Evolutionary conservation across 1,140 invertebrate genomes (phyloP).

Genomic region (Trichoplusia ni): DNA sequence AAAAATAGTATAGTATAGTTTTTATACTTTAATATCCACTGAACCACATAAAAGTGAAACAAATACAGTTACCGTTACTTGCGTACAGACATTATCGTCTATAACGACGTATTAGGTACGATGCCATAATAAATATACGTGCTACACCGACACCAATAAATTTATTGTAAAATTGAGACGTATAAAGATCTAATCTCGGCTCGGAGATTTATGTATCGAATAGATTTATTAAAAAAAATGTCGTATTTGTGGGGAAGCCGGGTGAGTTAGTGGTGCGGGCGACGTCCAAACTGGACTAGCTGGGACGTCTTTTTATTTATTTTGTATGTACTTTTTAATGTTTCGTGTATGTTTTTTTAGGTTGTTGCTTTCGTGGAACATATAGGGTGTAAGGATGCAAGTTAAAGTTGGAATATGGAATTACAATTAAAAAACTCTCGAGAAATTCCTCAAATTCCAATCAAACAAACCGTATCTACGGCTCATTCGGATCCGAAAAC

Average conservation of each 20-base stretch:
- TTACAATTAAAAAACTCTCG: too few species aligned
- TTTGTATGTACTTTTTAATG: neutral
- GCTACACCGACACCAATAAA: slow-evolving; percentile 64
- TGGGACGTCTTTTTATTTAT: neutral
- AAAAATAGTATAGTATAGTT: too few species aligned
- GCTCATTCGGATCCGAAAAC: too few species aligned
- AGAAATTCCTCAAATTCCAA: too few species aligned
- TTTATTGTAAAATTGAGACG: slow-evolving; percentile 74
- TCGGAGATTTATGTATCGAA: slow-evolving; percentile 60
- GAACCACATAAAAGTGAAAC: slow-evolving; percentile 24
- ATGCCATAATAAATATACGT: slow-evolving; percentile 58
- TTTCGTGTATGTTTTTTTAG: neutral
- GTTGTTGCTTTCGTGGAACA: neutral
- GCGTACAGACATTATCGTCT: slow-evolving; percentile 50
- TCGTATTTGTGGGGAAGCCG: slow-evolving; percentile 25
- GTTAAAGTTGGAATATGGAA: too few species aligned
- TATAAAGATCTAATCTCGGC: slow-evolving; percentile 71
- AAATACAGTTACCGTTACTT: slow-evolving; percentile 55
- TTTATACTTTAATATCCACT: too few species aligned
- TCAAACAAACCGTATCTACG: too few species aligned
- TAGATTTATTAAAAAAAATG: slow-evolving; percentile 63
- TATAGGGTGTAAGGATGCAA: too few species aligned
- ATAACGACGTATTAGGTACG: slow-evolving; percentile 68
- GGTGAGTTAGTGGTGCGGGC: slow-evolving; percentile 17
- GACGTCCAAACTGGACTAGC: slow-evolving; percentile 9